Conservation (phyloP, 1,140 invertebrate genomes). For the Armadillidium nasatum region DNA sequence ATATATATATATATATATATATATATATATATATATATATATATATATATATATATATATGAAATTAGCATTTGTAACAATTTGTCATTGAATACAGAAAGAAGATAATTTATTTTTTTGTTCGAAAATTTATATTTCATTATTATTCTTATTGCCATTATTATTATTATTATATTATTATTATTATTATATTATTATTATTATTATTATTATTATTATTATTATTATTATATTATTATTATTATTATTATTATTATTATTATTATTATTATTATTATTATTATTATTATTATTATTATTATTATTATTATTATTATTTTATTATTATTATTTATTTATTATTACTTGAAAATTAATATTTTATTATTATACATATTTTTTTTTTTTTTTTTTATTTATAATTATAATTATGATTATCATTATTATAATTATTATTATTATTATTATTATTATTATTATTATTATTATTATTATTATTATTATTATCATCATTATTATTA, state of each 20-base stretch:
- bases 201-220: constrained; percentile 8
- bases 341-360: constrained; percentile 16
- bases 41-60: background rate
- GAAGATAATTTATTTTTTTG: too few species aligned
- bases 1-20: background rate
- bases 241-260: constrained; percentile 17
- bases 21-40: background rate
- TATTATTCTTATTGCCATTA: too few species aligned
- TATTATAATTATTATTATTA: too few species aligned
- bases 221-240: constrained; percentile 12
- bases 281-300: constrained; percentile 34
- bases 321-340: constrained; percentile 17
- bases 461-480: too few species aligned
- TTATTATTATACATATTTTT: constrained; percentile 20
- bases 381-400: background rate
- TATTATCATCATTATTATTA: too few species aligned
- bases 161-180: too few species aligned
- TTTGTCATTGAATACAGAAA: too few species aligned
- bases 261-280: background rate
- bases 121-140: too few species aligned
- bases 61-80: too few species aligned
- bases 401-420: too few species aligned
- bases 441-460: too few species aligned
- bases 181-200: too few species aligned
- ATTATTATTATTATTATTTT: constrained; percentile 17